These are phyloP conservation scores for Mionectes olivaceus DNA, from an alignment of 2,797 vertebrate genomes.

Conservation along the genomic window DNA sequence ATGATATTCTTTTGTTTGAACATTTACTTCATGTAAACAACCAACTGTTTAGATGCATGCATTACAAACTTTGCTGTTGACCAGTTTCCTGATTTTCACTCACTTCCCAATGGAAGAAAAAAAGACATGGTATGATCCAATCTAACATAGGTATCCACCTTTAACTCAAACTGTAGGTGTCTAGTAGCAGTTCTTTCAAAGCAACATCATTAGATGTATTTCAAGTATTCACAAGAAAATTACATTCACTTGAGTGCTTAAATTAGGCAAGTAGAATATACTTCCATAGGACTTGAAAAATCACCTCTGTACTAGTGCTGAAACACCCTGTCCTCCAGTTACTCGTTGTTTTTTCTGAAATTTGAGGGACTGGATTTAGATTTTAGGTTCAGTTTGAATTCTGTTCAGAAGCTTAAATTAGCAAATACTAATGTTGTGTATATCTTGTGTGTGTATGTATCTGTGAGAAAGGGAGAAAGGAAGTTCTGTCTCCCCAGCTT, in stretches of 20 bases:
- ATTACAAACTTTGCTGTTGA: background rate
- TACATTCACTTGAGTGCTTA: background rate
- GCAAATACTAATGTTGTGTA: background rate
- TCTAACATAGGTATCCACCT: background rate
- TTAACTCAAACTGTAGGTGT: background rate
- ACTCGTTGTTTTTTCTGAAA: background rate
- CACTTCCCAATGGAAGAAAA: background rate
- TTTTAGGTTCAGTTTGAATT: background rate
- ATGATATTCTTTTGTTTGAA: background rate
- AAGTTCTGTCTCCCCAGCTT: background rate
- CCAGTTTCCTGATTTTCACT: background rate
- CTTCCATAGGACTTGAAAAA: background rate
- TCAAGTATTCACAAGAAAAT: background rate
- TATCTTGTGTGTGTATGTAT: fast-evolving
- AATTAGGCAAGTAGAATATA: background rate
- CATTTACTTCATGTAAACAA: background rate
- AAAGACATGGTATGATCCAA: background rate
- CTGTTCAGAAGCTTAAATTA: background rate
- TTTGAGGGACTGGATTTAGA: background rate
- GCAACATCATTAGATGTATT: background rate
- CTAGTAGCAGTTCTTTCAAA: background rate
- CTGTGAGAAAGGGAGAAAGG: background rate
- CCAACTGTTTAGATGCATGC: background rate
- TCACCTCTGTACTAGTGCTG: background rate
- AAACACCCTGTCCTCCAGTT: background rate